A percentile compares a stretch with the other conserved stretches of the same genome.
These are phyloP conservation scores for Monodelphis domestica DNA, from an alignment of 2,797 vertebrate genomes.

Conservation along the genomic window DNA sequence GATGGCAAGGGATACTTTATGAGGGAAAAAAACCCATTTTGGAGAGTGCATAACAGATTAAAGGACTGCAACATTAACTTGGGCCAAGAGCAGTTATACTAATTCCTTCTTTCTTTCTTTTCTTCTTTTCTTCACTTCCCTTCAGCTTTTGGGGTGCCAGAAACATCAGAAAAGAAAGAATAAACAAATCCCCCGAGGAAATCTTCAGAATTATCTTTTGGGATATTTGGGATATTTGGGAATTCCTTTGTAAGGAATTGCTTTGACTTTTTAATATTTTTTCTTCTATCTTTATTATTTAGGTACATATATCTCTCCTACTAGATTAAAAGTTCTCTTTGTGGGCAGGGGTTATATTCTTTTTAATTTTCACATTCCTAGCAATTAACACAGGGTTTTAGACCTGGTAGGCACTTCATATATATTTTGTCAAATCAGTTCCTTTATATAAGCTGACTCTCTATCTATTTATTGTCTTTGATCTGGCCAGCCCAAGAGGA, in stretches of 20 bases:
- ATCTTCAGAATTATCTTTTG: neutral
- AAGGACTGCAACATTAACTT: constrained; percentile 46
- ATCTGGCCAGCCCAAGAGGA: neutral
- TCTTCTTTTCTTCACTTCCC: neutral
- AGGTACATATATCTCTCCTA: neutral
- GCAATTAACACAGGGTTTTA: neutral
- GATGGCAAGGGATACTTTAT: constrained; percentile 33
- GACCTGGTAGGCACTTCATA: neutral
- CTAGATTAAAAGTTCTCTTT: neutral
- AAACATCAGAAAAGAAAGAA: neutral
- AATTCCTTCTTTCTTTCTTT: constrained; percentile 53
- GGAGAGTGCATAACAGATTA: constrained; percentile 16
- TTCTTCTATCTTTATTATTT: neutral
- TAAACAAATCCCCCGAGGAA: neutral
- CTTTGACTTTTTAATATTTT: neutral
- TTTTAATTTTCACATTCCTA: neutral
- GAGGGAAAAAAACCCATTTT: constrained; percentile 50
- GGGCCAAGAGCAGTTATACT: constrained; percentile 57
- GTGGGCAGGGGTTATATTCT: neutral
- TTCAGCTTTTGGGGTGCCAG: neutral
- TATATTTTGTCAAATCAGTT: neutral
- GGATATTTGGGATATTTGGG: too few relatives aligned
- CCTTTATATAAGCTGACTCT: neutral
- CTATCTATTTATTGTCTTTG: neutral
- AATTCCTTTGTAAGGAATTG: neutral